These are phyloP conservation scores for Apotomis turbidana DNA, from an alignment of 2,888 invertebrate genomes.

Conservation along the genomic window DNA sequence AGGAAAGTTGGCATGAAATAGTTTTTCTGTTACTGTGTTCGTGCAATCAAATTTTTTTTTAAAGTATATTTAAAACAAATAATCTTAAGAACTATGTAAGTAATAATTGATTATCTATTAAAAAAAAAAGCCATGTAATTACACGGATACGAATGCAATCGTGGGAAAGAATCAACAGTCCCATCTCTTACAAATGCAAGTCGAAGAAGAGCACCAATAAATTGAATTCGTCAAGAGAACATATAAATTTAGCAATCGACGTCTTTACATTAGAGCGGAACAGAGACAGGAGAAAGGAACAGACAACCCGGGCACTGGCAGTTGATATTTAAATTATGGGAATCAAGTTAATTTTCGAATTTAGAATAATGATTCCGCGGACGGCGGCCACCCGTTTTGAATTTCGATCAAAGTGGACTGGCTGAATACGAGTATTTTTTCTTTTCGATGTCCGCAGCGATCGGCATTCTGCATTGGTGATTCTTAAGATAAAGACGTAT, in stretches of 20 bases:
- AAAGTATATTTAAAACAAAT: neutral
- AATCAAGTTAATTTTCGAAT: slow-evolving; percentile 81
- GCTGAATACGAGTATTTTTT: slow-evolving; percentile 54
- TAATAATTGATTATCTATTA: slow-evolving; percentile 50
- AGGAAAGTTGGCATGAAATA: too few relatives aligned
- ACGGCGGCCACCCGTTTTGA: slow-evolving; percentile 79
- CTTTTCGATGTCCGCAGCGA: slow-evolving; percentile 67
- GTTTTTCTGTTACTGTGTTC: too few relatives aligned
- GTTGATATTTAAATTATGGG: slow-evolving; percentile 81
- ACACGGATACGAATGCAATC: slow-evolving; percentile 50
- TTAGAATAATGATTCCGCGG: slow-evolving; percentile 78
- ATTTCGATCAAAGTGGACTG: slow-evolving; percentile 69
- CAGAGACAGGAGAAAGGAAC: slow-evolving; percentile 52
- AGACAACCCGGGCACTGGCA: slow-evolving; percentile 48
- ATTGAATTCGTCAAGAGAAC: slow-evolving; percentile 73
- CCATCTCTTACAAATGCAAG: slow-evolving; percentile 51
- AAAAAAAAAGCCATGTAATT: slow-evolving; percentile 52
- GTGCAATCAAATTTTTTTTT: too few relatives aligned
- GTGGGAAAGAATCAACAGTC: slow-evolving; percentile 64
- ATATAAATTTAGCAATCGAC: slow-evolving; percentile 74
- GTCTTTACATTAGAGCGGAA: slow-evolving; percentile 65
- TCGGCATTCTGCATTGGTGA: slow-evolving; percentile 76
- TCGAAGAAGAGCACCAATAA: slow-evolving; percentile 61
- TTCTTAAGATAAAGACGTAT: slow-evolving; percentile 82
- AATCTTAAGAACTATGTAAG: slow-evolving; percentile 43